These are phyloP conservation scores for Aphodius granarius DNA, from an alignment of 2,888 invertebrate species.

Conservation along the genomic window DNA sequence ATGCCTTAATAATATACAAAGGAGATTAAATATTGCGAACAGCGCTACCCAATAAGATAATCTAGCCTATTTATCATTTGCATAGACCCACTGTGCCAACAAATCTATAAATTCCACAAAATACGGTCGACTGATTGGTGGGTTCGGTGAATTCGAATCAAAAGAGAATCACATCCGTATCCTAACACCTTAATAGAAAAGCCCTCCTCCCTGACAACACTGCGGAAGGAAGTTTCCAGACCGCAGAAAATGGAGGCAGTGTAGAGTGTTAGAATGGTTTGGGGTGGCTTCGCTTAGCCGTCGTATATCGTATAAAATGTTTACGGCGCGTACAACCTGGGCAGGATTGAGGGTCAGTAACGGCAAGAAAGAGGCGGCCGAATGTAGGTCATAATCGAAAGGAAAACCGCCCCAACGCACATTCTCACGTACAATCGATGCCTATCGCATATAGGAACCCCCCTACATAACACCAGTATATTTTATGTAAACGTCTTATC, in stretches of 20 bases:
- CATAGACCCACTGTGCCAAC: neutral
- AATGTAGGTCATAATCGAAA: neutral
- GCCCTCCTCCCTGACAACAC: neutral
- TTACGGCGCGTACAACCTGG: neutral
- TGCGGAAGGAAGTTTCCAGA: neutral
- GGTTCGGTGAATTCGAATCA: neutral
- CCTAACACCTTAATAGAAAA: neutral
- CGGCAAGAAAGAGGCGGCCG: neutral
- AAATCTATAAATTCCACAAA: neutral
- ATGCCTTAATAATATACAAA: too few relatives aligned
- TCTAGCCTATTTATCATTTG: too few relatives aligned
- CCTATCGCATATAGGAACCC: neutral
- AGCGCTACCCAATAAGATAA: too few relatives aligned
- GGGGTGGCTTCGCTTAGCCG: neutral
- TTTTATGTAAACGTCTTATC: neutral
- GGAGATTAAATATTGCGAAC: too few relatives aligned
- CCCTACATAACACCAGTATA: neutral
- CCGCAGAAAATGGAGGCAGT: neutral
- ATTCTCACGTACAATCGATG: neutral
- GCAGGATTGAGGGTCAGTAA: neutral
- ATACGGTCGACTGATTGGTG: neutral
- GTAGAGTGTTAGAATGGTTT: neutral
- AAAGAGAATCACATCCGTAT: neutral
- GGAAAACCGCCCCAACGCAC: neutral
- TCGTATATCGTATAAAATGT: neutral